A percentile compares a stretch with the other conserved stretches of the same genome.
phyloP scores from a whole-genome alignment of 2,113 vertebrate genomes.

The Chauna torquata region DNA sequence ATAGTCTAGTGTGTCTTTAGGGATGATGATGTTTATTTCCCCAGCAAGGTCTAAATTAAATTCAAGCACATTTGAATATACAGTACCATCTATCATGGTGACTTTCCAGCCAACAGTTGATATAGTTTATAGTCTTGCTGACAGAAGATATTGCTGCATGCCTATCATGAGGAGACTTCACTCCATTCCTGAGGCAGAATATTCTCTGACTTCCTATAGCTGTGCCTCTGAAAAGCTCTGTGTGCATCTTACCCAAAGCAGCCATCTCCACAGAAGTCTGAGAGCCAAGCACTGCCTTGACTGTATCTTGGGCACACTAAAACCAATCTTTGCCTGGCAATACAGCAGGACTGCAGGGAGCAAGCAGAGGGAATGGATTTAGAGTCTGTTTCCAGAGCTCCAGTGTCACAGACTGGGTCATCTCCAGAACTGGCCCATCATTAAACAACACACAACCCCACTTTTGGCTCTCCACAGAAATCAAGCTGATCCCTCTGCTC shows the following conservation, averaged over 20 bases:
- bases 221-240: background rate
- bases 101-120: background rate
- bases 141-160: background rate
- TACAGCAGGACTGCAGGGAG: fast-evolving
- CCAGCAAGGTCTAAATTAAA: background rate
- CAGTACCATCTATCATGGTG: background rate
- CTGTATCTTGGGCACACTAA: background rate
- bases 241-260: background rate
- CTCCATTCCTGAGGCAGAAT: background rate
- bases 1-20: background rate
- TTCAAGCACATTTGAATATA: background rate
- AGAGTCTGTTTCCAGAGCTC: background rate
- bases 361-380: background rate
- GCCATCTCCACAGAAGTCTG: background rate
- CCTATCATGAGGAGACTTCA: background rate
- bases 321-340: background rate
- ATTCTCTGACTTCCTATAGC: background rate
- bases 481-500: background rate
- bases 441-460: background rate
- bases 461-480: background rate
- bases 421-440: background rate
- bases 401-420: background rate
- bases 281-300: background rate
- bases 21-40: background rate
- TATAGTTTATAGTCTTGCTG: background rate